Conservation (phyloP, 1,140 invertebrate species). For the Sycobia sp. region DNA sequence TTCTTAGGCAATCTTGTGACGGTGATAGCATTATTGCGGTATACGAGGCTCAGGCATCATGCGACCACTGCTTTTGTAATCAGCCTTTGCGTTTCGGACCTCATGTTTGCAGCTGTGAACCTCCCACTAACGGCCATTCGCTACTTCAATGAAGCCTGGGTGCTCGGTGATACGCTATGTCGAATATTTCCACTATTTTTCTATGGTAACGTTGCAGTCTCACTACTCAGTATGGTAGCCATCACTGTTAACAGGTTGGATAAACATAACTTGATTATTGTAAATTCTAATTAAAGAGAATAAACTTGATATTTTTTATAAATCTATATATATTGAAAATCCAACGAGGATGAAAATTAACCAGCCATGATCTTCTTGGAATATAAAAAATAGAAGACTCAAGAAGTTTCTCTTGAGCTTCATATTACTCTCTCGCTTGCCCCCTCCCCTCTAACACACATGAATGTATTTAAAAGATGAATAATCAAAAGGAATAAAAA, state of each 20-base stretch:
- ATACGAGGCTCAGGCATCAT: slow-evolving; percentile 76
- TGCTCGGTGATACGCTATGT: slow-evolving; percentile 78
- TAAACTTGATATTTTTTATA: too few relatives aligned
- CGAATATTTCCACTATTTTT: slow-evolving; percentile 86
- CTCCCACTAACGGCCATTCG: slow-evolving; percentile 82
- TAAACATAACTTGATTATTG: too few relatives aligned
- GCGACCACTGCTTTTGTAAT: slow-evolving; percentile 88
- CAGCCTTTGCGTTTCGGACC: slow-evolving; percentile 82
- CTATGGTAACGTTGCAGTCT: slow-evolving; percentile 87
- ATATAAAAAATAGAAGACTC: too few relatives aligned
- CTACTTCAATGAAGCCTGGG: slow-evolving; percentile 82
- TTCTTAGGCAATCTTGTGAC: slow-evolving; percentile 79
- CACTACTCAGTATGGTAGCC: slow-evolving; percentile 85
- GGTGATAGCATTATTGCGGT: slow-evolving; percentile 75
- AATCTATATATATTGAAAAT: too few relatives aligned
- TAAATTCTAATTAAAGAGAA: too few relatives aligned
- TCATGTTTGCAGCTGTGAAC: slow-evolving; percentile 84
- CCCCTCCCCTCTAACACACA: too few relatives aligned
- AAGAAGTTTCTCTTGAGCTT: too few relatives aligned
- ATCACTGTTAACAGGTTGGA: slow-evolving; percentile 86
- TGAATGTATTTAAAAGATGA: too few relatives aligned
- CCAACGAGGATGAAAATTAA: too few relatives aligned
- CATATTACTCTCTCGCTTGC: too few relatives aligned
- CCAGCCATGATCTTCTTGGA: too few relatives aligned
- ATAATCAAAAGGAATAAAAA: too few relatives aligned